Percentiles rank a stretch among this genome's conserved stretches.
These are phyloP conservation scores for Adelphocoris suturalis DNA, from an alignment of 2,888 invertebrate species.

Conservation along the genomic window DNA sequence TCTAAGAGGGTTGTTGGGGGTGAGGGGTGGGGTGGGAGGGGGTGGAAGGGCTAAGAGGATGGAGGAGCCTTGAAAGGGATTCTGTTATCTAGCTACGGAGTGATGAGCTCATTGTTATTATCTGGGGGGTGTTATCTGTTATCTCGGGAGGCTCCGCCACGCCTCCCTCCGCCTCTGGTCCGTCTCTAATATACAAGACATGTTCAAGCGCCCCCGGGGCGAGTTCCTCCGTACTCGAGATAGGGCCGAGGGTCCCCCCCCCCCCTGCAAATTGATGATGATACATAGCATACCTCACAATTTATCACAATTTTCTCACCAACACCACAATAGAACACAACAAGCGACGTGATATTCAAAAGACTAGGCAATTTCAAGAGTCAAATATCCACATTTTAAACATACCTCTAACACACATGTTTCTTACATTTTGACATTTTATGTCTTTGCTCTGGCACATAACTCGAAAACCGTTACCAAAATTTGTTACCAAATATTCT, in stretches of 20 bases:
- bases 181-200: conserved; percentile 39
- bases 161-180: neutral
- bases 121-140: conserved; percentile 51
- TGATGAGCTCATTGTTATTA: conserved; percentile 67
- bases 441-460: no score
- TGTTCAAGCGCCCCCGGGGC: conserved; percentile 23
- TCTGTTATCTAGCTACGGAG: conserved; percentile 61
- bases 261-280: no score
- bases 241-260: neutral
- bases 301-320: no score
- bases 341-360: no score
- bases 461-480: no score
- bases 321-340: no score
- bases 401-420: no score
- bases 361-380: no score
- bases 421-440: no score
- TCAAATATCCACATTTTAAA: no score
- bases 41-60: conserved; percentile 20
- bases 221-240: conserved; percentile 14
- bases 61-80: conserved; percentile 48
- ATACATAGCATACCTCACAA: no score
- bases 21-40: neutral
- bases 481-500: no score
- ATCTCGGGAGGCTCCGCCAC: conserved; percentile 12
- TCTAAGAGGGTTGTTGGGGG: neutral